A percentile compares a stretch with the other conserved stretches of the same genome.
Evolutionary conservation across 2,888 invertebrate genomes (phyloP).

Genomic region (Nephrocerus scutellatus): DNA sequence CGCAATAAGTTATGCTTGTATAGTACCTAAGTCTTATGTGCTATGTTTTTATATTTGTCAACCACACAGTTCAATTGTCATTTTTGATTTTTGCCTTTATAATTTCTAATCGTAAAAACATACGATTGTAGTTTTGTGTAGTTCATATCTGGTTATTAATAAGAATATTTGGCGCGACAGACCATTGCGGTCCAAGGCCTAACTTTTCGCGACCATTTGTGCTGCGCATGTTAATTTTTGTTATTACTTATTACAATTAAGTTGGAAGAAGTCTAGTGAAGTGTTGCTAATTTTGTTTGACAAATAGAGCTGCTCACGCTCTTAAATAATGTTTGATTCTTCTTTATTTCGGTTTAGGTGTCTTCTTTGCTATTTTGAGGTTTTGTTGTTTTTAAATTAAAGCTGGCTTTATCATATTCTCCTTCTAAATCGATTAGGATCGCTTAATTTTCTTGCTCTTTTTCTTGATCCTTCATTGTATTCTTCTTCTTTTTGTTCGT

Average conservation of each 20-base stretch:
- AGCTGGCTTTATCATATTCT: conserved; percentile 1
- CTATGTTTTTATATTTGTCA: conserved; percentile 24
- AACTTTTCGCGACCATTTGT: too few species aligned
- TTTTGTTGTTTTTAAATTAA: neutral
- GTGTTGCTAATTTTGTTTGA: conserved; percentile 42
- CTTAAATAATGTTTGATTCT: conserved; percentile 13
- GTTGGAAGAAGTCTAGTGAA: conserved; percentile 32
- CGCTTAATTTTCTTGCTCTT: neutral
- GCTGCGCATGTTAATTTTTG: too few species aligned
- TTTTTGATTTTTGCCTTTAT: conserved; percentile 21
- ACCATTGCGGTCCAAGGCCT: too few species aligned
- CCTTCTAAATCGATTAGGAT: neutral
- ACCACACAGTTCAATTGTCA: conserved; percentile 28
- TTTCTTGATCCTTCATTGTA: neutral
- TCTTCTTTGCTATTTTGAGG: conserved; percentile 1
- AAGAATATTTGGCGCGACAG: too few species aligned
- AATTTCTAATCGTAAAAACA: conserved; percentile 31
- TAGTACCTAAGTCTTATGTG: conserved; percentile 17
- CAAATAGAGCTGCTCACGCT: conserved; percentile 24
- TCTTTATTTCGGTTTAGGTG: conserved; percentile 1
- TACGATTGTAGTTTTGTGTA: conserved; percentile 26
- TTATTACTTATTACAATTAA: conserved; percentile 27
- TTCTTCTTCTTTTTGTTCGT: conserved; percentile 5
- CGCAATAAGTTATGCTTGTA: conserved; percentile 11
- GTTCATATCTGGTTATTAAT: conserved; percentile 38